These are phyloP conservation scores for Pyralis farinalis DNA, from an alignment of 2,888 invertebrate genomes.

Conservation along the genomic window DNA sequence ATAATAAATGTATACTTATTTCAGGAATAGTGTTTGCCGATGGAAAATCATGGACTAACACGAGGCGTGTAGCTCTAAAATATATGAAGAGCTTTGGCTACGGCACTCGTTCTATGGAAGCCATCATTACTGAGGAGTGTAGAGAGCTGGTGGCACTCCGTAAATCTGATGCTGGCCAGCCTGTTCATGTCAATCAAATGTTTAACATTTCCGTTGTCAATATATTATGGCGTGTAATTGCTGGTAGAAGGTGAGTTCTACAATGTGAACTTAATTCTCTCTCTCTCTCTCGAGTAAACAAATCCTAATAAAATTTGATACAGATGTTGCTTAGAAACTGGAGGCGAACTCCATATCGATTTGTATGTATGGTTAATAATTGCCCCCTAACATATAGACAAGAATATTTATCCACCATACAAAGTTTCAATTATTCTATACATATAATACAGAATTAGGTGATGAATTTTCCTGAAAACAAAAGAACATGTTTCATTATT, in stretches of 20 bases:
- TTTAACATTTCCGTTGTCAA: slow-evolving; percentile 86
- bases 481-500: too few species aligned
- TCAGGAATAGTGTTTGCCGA: slow-evolving; percentile 86
- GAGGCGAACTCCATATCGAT: too few species aligned
- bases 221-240: slow-evolving; percentile 86
- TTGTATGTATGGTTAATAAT: too few species aligned
- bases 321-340: too few species aligned
- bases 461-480: too few species aligned
- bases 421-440: too few species aligned
- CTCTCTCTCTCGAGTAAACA: too few species aligned
- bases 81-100: slow-evolving; percentile 84
- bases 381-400: too few species aligned
- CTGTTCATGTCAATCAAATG: slow-evolving; percentile 74
- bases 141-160: slow-evolving; percentile 74
- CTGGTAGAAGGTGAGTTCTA: slow-evolving; percentile 77
- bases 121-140: slow-evolving; percentile 82
- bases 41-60: slow-evolving; percentile 83
- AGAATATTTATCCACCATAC: too few species aligned
- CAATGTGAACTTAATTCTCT: too few species aligned
- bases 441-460: too few species aligned
- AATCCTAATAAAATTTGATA: too few species aligned
- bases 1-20: slow-evolving; percentile 16
- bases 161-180: slow-evolving; percentile 39
- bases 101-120: slow-evolving; percentile 82
- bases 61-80: slow-evolving; percentile 83